Conservation (phyloP, 1,140 invertebrate species). For the Lerema accius region DNA sequence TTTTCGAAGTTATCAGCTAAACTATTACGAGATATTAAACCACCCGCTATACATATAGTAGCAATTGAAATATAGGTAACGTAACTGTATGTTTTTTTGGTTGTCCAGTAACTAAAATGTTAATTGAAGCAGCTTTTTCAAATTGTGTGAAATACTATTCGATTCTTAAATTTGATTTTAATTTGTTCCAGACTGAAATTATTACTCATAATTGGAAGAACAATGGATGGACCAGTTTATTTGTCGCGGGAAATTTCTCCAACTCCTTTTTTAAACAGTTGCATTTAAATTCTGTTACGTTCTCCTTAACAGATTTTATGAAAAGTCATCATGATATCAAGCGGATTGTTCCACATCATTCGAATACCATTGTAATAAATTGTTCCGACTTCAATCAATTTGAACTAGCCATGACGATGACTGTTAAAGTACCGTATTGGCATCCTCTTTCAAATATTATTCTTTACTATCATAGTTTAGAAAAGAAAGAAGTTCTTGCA, state of each 20-base stretch:
- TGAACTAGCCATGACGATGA: constrained; percentile 51
- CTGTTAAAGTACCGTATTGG: constrained; percentile 52
- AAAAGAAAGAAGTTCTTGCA: constrained; percentile 42
- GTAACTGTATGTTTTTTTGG: too few species aligned
- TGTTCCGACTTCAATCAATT: constrained; percentile 53
- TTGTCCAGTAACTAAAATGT: too few species aligned
- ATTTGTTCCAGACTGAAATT: constrained; percentile 57
- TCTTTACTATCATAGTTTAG: constrained; percentile 50
- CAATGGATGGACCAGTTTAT: constrained; percentile 61
- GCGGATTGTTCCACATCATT: constrained; percentile 50
- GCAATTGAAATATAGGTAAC: too few species aligned
- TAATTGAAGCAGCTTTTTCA: too few species aligned
- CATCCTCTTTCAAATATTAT: constrained; percentile 64
- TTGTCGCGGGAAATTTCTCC: constrained; percentile 52
- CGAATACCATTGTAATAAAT: constrained; percentile 56
- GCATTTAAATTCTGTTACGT: constrained; percentile 43
- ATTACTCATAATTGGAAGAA: constrained; percentile 49
- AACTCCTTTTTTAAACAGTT: constrained; percentile 51
- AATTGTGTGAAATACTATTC: too few species aligned
- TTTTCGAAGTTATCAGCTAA: too few species aligned
- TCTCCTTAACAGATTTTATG: constrained; percentile 43
- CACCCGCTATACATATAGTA: too few species aligned
- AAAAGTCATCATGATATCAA: constrained; percentile 49
- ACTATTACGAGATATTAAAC: too few species aligned
- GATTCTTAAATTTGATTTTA: too few species aligned